phyloP scores from a whole-genome alignment of 1,140 invertebrate genomes.

The Colletes gigas region DNA sequence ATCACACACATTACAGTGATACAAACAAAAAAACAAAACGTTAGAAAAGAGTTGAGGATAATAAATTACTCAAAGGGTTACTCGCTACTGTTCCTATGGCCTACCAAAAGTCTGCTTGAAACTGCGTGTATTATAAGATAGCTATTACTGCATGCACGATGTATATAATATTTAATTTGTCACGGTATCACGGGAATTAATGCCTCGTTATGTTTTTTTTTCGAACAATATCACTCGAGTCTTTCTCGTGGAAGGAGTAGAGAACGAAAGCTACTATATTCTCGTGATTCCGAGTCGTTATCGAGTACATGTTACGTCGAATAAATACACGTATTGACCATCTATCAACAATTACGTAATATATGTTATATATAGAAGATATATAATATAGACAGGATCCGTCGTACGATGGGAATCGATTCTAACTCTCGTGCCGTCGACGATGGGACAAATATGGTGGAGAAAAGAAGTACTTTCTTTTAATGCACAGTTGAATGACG shows the following conservation, averaged over 20 bases:
- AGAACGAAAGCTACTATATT: neutral
- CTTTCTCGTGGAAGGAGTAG: slow-evolving; percentile 15
- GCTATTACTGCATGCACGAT: slow-evolving; percentile 75
- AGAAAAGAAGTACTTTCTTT: no score
- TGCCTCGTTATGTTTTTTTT: neutral
- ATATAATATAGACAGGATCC: slow-evolving; percentile 38
- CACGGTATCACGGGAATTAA: slow-evolving; percentile 50
- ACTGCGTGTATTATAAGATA: slow-evolving; percentile 55
- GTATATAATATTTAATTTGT: slow-evolving; percentile 27
- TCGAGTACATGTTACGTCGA: slow-evolving; percentile 47
- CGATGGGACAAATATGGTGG: no score
- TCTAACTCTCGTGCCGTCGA: no score
- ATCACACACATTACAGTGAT: slow-evolving; percentile 81
- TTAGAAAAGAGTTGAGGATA: slow-evolving; percentile 8
- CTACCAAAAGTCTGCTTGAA: slow-evolving; percentile 61
- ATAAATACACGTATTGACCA: slow-evolving; percentile 60
- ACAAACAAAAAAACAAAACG: slow-evolving; percentile 73
- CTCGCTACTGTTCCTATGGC: slow-evolving; percentile 64
- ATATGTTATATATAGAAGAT: slow-evolving; percentile 49
- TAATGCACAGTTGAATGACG: no score
- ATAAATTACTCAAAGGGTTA: slow-evolving; percentile 60
- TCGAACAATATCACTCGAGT: neutral
- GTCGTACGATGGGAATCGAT: no score
- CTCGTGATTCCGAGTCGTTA: slow-evolving; percentile 49
- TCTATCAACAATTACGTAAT: slow-evolving; percentile 63